These are phyloP conservation scores for Cydia fagiglandana DNA, from an alignment of 1,140 invertebrate genomes.

Conservation along the genomic window DNA sequence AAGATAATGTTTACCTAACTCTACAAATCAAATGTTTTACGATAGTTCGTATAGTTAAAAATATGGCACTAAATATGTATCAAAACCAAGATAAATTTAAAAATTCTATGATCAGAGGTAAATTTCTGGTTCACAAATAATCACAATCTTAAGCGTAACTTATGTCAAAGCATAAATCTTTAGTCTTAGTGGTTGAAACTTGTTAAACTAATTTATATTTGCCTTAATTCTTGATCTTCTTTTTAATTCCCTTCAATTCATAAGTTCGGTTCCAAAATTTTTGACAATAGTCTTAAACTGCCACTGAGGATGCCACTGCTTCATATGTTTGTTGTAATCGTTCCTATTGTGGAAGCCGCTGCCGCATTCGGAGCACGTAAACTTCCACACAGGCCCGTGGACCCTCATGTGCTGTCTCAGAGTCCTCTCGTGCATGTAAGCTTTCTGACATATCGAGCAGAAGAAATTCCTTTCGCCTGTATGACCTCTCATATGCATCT, in stretches of 20 bases:
- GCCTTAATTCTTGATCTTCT: neutral
- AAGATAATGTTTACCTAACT: neutral
- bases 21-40: too few species aligned
- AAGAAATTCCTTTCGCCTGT: constrained; percentile 83
- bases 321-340: constrained; percentile 70
- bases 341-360: constrained; percentile 75
- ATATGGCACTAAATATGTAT: neutral
- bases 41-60: neutral
- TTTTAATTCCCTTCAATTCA: constrained; percentile 33
- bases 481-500: constrained; percentile 86
- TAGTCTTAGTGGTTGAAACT: too few species aligned
- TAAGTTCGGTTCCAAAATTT: constrained; percentile 50
- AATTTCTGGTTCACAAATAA: too few species aligned
- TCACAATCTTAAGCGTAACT: too few species aligned
- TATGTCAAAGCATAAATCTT: too few species aligned
- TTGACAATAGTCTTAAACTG: constrained; percentile 62
- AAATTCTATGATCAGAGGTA: neutral
- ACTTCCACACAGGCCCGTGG: constrained; percentile 80
- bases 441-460: constrained; percentile 80
- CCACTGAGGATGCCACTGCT: constrained; percentile 72
- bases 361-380: constrained; percentile 77
- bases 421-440: constrained; percentile 84
- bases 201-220: neutral
- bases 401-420: constrained; percentile 86
- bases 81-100: neutral